These are phyloP conservation scores for Pseudococcus longispinus DNA, from an alignment of 2,888 invertebrate species.

Conservation along the genomic window DNA sequence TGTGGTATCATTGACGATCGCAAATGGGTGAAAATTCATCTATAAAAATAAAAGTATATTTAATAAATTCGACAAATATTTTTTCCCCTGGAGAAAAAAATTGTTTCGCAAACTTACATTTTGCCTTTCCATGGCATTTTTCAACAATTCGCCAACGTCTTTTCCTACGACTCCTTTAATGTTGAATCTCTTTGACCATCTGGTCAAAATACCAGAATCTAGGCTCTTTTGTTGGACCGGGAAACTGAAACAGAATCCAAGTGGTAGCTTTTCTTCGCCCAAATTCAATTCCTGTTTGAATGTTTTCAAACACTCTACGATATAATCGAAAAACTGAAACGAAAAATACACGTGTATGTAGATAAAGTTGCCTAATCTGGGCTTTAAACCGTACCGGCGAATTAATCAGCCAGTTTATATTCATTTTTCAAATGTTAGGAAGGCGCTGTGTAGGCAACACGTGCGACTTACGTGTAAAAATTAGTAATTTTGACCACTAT, in stretches of 20 bases:
- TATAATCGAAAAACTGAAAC: conserved; percentile 53
- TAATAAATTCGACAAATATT: neutral
- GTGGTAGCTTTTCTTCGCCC: conserved; percentile 67
- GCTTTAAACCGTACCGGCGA: neutral
- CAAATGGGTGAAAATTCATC: conserved; percentile 41
- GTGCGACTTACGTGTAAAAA: neutral
- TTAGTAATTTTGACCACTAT: neutral
- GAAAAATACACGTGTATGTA: neutral
- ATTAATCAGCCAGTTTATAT: neutral
- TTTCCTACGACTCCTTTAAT: conserved; percentile 74
- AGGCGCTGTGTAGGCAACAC: neutral
- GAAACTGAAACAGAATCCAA: conserved; percentile 86
- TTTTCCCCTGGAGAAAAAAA: neutral
- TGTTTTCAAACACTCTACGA: conserved; percentile 40
- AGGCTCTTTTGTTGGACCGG: conserved; percentile 79
- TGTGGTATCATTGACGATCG: conserved; percentile 57
- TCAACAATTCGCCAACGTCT: conserved; percentile 75
- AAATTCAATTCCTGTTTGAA: conserved; percentile 27
- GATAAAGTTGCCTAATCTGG: neutral
- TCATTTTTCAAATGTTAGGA: neutral
- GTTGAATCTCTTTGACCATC: conserved; percentile 86
- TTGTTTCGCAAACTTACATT: conserved; percentile 10
- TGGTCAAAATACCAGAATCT: conserved; percentile 75
- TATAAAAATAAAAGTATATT: neutral
- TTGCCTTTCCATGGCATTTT: conserved; percentile 62